Evolutionary conservation across 2,888 invertebrate genomes (phyloP).

Genomic region (Ochropacha duplaris): DNA sequence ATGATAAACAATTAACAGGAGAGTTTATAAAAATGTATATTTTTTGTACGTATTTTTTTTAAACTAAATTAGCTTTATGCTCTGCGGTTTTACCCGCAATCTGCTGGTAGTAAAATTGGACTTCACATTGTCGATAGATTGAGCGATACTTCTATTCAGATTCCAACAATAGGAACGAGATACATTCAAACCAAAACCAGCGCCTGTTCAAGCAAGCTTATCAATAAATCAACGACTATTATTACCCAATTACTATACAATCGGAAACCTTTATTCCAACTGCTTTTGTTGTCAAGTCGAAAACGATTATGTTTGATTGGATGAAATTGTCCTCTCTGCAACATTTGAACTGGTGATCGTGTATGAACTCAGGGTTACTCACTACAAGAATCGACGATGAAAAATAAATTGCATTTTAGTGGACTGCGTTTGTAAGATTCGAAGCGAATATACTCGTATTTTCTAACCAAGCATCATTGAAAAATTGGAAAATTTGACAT

Average conservation of each 20-base stretch:
- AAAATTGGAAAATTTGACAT: too few species aligned
- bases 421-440: too few species aligned
- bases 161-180: not conserved
- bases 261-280: not conserved
- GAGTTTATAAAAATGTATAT: too few species aligned
- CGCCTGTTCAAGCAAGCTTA: not conserved
- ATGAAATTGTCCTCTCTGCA: not conserved
- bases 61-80: too few species aligned
- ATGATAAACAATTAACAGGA: too few species aligned
- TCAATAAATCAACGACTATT: not conserved
- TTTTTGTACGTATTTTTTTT: too few species aligned
- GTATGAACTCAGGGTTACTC: not conserved
- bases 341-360: not conserved
- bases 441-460: too few species aligned
- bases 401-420: too few species aligned
- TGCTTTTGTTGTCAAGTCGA: not conserved
- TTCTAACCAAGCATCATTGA: too few species aligned
- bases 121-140: not conserved
- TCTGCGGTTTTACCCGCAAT: too few species aligned
- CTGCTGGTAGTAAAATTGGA: too few species aligned
- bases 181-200: not conserved
- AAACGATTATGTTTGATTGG: not conserved
- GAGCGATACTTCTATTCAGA: not conserved
- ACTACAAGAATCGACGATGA: too few species aligned
- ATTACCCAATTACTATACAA: not conserved